phyloP scores from a whole-genome alignment of 2,797 vertebrate genomes.

The Poeciliopsis presidionis region DNA sequence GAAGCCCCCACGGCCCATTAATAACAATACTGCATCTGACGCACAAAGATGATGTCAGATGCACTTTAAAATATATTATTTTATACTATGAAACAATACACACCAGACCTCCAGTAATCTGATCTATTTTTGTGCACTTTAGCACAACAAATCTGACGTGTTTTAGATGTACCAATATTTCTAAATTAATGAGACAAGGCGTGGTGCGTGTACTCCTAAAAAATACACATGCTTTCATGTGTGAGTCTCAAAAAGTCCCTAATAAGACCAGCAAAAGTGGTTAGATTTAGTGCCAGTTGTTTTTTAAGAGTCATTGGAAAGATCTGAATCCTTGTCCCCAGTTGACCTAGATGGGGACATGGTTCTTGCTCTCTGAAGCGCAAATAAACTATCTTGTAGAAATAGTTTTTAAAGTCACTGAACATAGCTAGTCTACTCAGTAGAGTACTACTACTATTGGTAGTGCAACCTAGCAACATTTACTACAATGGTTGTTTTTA shows the following conservation, averaged over 20 bases:
- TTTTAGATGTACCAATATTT: neutral
- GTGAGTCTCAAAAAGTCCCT: neutral
- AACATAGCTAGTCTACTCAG: neutral
- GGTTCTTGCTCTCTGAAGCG: neutral
- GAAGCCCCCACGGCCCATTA: neutral
- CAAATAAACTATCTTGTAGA: neutral
- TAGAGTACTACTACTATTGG: neutral
- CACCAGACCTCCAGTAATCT: neutral
- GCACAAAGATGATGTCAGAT: neutral
- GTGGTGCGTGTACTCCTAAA: neutral
- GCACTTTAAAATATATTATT: neutral
- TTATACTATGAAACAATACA: neutral
- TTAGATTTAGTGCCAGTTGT: neutral
- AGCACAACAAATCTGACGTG: neutral
- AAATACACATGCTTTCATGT: neutral
- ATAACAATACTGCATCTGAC: neutral
- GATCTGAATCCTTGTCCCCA: neutral
- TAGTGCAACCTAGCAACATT: neutral
- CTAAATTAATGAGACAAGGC: neutral
- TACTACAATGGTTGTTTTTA: neutral
- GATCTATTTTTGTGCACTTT: neutral
- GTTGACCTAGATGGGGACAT: neutral
- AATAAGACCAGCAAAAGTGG: neutral
- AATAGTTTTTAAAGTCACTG: neutral
- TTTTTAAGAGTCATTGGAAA: neutral